Evolutionary conservation across 2,888 invertebrate genomes (phyloP).

Genomic region (Trissolcus brochymenae): DNA sequence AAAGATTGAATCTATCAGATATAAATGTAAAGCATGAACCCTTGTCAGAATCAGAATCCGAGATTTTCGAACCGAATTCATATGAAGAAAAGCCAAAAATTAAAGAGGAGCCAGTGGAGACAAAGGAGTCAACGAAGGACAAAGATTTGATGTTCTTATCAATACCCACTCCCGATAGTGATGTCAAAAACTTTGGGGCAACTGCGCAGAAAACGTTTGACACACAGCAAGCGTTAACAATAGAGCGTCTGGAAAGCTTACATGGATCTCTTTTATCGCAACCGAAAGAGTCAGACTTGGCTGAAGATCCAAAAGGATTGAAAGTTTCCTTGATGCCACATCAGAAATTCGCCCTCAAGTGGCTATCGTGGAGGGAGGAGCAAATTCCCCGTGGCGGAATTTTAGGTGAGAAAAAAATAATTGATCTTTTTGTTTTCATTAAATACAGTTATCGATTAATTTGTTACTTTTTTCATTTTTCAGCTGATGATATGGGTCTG

Average conservation of each 20-base stretch:
- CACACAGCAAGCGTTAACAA: conserved; percentile 82
- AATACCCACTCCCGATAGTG: conserved; percentile 31
- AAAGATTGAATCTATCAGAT: conserved; percentile 6
- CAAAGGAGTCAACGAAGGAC: not conserved
- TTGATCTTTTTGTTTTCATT: not conserved
- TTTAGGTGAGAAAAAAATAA: conserved; percentile 79
- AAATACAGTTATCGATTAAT: not conserved
- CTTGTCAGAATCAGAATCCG: not conserved
- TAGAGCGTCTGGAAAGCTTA: conserved; percentile 84
- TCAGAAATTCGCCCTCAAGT: conserved; percentile 90
- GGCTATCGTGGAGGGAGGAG: conserved; percentile 93
- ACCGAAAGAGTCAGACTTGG: conserved; percentile 80
- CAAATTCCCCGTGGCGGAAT: conserved; percentile 92
- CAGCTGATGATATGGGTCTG: conserved; percentile 88
- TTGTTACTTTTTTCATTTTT: conserved; percentile 3
- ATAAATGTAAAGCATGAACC: not conserved
- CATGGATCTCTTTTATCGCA: conserved; percentile 84
- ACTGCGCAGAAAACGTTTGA: conserved; percentile 83
- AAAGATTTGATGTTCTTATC: conserved; percentile 1
- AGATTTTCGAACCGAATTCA: not conserved
- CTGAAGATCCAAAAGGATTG: conserved; percentile 81
- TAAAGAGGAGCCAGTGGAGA: conserved; percentile 10
- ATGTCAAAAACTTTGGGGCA: conserved; percentile 62
- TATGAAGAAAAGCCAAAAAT: not conserved
- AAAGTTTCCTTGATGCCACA: conserved; percentile 86